phyloP scores from a whole-genome alignment of 2,888 invertebrate species.

The Crepidodera aurea region DNA sequence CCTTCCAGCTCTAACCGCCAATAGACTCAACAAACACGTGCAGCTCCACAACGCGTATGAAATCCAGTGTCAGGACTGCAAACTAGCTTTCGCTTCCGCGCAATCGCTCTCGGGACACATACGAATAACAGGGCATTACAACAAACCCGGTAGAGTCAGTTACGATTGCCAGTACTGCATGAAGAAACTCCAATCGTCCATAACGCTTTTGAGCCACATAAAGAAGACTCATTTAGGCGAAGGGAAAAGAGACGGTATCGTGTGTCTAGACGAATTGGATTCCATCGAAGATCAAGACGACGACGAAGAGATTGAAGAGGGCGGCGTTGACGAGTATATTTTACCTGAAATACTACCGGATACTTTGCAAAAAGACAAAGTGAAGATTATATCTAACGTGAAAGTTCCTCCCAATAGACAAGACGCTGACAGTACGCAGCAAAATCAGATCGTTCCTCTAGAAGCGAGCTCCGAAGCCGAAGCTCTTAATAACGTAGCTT shows the following conservation, averaged over 20 bases:
- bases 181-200: conserved; percentile 74
- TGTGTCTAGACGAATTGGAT: conserved; percentile 63
- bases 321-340: conserved; percentile 45
- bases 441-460: conserved; percentile 46
- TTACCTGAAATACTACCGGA: conserved; percentile 43
- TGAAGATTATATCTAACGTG: conserved; percentile 50
- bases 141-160: conserved; percentile 30
- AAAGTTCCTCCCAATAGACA: conserved; percentile 42
- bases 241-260: conserved; percentile 72
- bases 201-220: conserved; percentile 76
- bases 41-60: conserved; percentile 67
- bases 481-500: conserved; percentile 65
- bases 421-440: conserved; percentile 30
- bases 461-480: conserved; percentile 66
- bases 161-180: conserved; percentile 77
- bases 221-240: conserved; percentile 71
- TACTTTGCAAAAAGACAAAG: conserved; percentile 42
- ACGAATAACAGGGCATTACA: conserved; percentile 65
- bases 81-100: conserved; percentile 63
- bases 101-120: conserved; percentile 63
- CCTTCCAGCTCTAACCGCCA: conserved; percentile 71
- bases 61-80: conserved; percentile 67
- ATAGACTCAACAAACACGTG: conserved; percentile 75
- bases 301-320: conserved; percentile 50
- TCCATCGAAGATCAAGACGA: conserved; percentile 37